Evolutionary conservation across 2,113 vertebrate genomes (phyloP).

Genomic region (Bufo bufo): DNA sequence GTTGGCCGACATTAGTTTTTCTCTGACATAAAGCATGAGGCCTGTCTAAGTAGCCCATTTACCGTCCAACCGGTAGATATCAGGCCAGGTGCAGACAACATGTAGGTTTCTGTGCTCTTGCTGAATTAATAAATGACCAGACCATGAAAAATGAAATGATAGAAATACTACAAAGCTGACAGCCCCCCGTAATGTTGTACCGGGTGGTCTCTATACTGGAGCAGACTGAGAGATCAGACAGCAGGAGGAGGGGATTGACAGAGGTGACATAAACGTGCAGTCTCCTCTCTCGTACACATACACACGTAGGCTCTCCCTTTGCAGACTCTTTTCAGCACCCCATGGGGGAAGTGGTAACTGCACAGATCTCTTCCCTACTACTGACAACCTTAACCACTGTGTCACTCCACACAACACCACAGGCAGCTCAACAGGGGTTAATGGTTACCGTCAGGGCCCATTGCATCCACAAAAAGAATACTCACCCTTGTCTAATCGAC

Average conservation of each 20-base stretch:
- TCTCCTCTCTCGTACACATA: slow-evolving; percentile 57
- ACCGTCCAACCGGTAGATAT: not conserved
- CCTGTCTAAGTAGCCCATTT: not conserved
- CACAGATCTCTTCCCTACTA: slow-evolving; percentile 10
- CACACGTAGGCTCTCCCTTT: slow-evolving; percentile 46
- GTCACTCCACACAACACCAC: slow-evolving; percentile 1
- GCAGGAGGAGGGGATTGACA: slow-evolving; percentile 56
- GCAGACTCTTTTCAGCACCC: slow-evolving; percentile 50
- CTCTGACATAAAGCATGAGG: not conserved
- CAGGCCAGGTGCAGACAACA: slow-evolving; percentile 1
- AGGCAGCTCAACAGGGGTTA: slow-evolving; percentile 25
- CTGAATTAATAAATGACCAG: slow-evolving; percentile 2
- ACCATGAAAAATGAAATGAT: slow-evolving; percentile 4
- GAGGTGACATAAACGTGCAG: slow-evolving; percentile 58
- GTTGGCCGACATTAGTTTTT: not conserved
- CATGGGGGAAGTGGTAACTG: slow-evolving; percentile 33
- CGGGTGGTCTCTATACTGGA: slow-evolving; percentile 50
- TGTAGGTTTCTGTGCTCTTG: not conserved
- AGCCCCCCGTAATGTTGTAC: slow-evolving; percentile 16
- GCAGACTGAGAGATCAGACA: slow-evolving; percentile 58
- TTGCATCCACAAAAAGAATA: slow-evolving; percentile 29
- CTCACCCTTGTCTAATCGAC: slow-evolving; percentile 9
- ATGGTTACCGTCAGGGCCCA: slow-evolving; percentile 29
- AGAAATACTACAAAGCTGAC: not conserved
- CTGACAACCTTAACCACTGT: slow-evolving; percentile 4